Percentiles rank a stretch among this genome's conserved stretches.
Conservation (phyloP, 2,888 invertebrate genomes). For the Stictocephala bisonia region DNA sequence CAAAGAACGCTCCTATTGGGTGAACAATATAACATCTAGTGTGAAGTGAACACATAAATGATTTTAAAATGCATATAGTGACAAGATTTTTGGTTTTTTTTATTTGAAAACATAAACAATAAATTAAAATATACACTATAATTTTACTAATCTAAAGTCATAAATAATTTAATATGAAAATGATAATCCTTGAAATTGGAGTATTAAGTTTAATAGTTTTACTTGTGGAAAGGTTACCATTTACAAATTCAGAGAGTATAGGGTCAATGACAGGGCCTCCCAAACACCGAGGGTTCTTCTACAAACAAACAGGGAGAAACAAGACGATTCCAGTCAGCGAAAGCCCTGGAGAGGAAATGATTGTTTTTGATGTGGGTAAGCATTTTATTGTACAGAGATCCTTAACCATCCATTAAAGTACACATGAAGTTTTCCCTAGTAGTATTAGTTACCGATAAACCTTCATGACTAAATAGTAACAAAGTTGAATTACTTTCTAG, state of each 20-base stretch:
- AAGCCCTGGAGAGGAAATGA: constrained; percentile 29
- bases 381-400: not conserved
- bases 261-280: constrained; percentile 14
- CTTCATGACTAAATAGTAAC: not conserved
- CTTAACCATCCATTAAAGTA: not conserved
- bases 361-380: constrained; percentile 37
- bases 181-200: not conserved
- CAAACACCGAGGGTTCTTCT: constrained; percentile 4
- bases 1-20: no score
- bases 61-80: no score
- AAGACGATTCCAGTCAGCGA: constrained; percentile 19
- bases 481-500: not conserved
- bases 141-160: no score
- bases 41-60: no score
- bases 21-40: no score
- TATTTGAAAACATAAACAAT: no score
- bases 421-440: not conserved
- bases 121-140: no score
- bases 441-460: not conserved
- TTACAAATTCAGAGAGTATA: not conserved
- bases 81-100: no score
- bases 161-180: no score
- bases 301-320: constrained; percentile 10
- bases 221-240: no score
- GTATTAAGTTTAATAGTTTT: not conserved